Base-by-base conservation (phyloP, 2,113 vertebrate genomes). In the Lanius ludovicianus region DNA sequence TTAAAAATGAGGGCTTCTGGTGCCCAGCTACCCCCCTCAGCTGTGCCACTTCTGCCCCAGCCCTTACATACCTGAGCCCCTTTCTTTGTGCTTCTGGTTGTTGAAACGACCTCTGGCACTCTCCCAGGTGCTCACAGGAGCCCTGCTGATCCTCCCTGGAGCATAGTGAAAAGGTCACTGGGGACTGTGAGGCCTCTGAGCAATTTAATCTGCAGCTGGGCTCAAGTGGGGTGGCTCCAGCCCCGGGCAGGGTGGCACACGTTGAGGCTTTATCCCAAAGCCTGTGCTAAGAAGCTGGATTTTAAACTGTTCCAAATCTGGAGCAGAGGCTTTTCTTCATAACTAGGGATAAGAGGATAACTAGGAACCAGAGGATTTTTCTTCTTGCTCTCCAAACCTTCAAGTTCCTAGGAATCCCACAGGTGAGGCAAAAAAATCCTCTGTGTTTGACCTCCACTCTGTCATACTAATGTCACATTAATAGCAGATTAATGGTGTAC, bases 161-260 rank as follows among this genome's bases (percentile, higher is more conserved):
- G 57, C 0, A 0, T 2, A 21, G 11, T 19, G 49, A 46, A 67
- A 67, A 62, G 87, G 87, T 82, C 14, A 5, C 2, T 37, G 1
- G 2, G 52, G 28, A 63, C 88, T 17, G 5, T 52, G 68, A 63
- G 67, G 77, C 53, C 71, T 76, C 25, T 64, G 28, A 87, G 49
- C 33, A 25, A 84, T 84, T 87, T 31, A 55, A 35, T 37, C 16
- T 63, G 53, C 39, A 31, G 25, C 8, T 64, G 71, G 25, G 39
- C 5, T 55, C 1, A 1, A 1, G 18, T 14, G 44, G 67, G 85
- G 31, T 1, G 3, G 70, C 46, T 62, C 42, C 52, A 71, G 70
- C 65, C 55, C 0, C 2, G 19, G 84, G 71, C 47, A 39, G 44
- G 28, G 62, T 22, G 30, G 62, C 59, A 68, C 44, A 63, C 6